Evolutionary conservation across 2,888 invertebrate genomes (phyloP), one percentile per base, ranked within the genome.

Genomic region (Chirona hameri): DNA sequence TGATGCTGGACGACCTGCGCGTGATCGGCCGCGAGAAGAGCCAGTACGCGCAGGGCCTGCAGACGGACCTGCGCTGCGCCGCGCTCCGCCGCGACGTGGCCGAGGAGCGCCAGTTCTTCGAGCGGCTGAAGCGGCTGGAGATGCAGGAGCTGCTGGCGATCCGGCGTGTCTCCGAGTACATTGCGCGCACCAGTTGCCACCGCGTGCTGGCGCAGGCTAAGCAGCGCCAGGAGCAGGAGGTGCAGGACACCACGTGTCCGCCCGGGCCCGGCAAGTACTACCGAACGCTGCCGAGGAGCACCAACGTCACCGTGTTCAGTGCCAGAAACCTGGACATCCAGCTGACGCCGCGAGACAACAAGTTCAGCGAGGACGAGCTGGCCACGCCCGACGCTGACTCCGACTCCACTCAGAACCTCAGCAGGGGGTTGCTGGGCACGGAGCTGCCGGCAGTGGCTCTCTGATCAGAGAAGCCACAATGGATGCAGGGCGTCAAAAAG

Each of bases 71-170:
- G 76, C 76, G 76, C 39, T 10, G 27, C 27, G 76, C 76, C 12
- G 76, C 76, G 46, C 76, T 39, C 24, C 76, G 24, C 21, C 76
- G 76, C 9, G 46, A 76, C 76, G 76, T 76, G 46, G 76, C 76
- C 9, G 76, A 76, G 21, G 76, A 76, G 27, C 76, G 76, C 39
- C 46, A 15, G 21, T 76, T 46, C 76, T 76, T 76, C 76, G 76
- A 76, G 39, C 76, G 46, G 39, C 76, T 46, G 76, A 76, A 76
- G 46, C 76, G 21, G 39, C 76, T 76, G 21, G 76, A 76, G 46
- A 76, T 76, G 76, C 76, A 76, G 76, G 76, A 76, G 76, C 76
- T 76, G 76, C 46, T 76, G 76, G 76, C 46, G 10, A 24, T 76
- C 10, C 76, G 76, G 76, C 76, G 76, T 7, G 76, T 76, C 24